Evolutionary conservation across 2,797 vertebrate genomes (phyloP), one percentile per base, ranked within the genome.

Genomic region (Gorsachius magnificus): DNA sequence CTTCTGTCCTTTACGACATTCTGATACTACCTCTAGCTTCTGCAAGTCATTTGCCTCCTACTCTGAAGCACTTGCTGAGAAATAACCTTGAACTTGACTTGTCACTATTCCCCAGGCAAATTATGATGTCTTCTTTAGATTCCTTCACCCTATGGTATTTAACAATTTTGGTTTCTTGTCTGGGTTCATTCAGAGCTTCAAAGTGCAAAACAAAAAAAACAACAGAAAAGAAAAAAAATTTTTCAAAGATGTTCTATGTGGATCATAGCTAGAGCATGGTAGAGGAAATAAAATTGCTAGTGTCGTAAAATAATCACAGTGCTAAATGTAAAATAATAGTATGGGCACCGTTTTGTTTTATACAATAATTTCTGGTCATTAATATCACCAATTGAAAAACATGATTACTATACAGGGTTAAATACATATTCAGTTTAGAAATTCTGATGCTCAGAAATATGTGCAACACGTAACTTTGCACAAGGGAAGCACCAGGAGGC

Each of bases 51-150:
- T 89, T 93, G 43, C 58, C 66, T 91, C 80, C 77, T 84, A 43
- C 72, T 78, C 43, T 74, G 69, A 86, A 90, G 29, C 38, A 79
- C 70, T 88, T 93, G 58, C 35, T 41, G 80, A 82, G 66, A 86
- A 96, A 95, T 78, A 93, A 94, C 63, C 74, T 90, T 96, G 80
- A 93, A 87, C 90, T 79, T 51, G 58, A 81, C 84, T 93, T 88
- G 54, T 58, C 65, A 82, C 61, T 7, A 3, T 58, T 90, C 77
- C 74, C 76, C 75, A 87, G 74, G 74, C 66, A 96, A 96, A 96
- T 88, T 77, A 84, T 93, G 76, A 63, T 48, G 63, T 68, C 63
- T 70, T 89, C 66, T 72, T 75, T 56, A 82, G 85, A 53, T 69
- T 88, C 60, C 50, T 90, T 86, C 53, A 63, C 36, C 33, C 66